Conservation (phyloP, 2,888 invertebrate species). For the Ectemnius cavifrons region DNA sequence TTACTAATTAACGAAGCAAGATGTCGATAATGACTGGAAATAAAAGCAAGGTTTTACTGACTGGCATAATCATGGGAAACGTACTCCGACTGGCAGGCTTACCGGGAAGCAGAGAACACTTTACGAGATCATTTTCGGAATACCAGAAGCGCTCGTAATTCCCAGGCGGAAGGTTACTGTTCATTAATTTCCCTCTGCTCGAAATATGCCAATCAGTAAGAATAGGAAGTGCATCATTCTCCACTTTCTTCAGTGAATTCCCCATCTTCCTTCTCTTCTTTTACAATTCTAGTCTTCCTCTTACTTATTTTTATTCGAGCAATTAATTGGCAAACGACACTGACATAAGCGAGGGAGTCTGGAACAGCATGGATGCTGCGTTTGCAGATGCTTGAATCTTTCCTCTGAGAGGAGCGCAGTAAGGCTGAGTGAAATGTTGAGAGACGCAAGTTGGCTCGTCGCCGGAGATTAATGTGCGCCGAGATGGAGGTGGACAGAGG, state of each 20-base stretch:
- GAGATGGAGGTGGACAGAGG: slow-evolving; percentile 6
- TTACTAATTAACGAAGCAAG: too few species aligned
- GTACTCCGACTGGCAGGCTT: slow-evolving; percentile 23
- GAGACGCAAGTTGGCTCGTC: not conserved
- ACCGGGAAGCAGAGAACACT: slow-evolving; percentile 35
- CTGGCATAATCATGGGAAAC: slow-evolving; percentile 32
- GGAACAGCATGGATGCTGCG: not conserved
- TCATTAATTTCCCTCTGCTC: slow-evolving; percentile 36
- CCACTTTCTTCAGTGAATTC: not conserved
- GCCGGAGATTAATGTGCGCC: slow-evolving; percentile 28
- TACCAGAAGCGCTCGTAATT: slow-evolving; percentile 31
- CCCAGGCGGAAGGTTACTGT: slow-evolving; percentile 6
- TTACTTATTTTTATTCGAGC: not conserved
- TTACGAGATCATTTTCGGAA: slow-evolving; percentile 52
- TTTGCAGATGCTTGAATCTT: too few species aligned
- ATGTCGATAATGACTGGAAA: too few species aligned
- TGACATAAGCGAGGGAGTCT: not conserved
- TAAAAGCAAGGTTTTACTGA: not conserved
- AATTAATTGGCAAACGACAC: not conserved
- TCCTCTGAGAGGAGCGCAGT: not conserved
- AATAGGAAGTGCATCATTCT: slow-evolving; percentile 8
- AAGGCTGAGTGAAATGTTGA: not conserved
- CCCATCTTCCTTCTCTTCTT: too few species aligned
- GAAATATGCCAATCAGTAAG: slow-evolving; percentile 20
- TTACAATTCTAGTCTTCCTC: too few species aligned